A percentile compares a stretch with the other conserved stretches of the same genome.
Evolutionary conservation across 2,113 vertebrate genomes (phyloP).

Genomic region (Thamnophis sirtalis): DNA sequence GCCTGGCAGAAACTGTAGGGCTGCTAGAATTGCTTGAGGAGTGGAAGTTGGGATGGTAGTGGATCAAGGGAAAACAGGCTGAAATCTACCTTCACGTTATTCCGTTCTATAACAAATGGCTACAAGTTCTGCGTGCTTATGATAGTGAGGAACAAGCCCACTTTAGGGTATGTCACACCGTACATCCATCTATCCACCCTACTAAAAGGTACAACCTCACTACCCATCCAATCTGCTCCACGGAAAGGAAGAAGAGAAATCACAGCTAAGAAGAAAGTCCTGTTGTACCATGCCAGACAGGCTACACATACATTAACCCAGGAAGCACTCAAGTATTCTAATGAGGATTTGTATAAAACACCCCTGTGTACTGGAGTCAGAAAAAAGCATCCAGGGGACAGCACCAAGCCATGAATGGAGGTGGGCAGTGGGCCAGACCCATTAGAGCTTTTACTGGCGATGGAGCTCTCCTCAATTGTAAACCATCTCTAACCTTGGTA

Average conservation of each 20-base stretch:
- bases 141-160: background rate
- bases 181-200: background rate
- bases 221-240: background rate
- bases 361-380: slow-evolving; percentile 26
- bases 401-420: slow-evolving; percentile 22
- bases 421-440: slow-evolving; percentile 1
- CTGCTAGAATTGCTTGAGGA: background rate
- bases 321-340: slow-evolving; percentile 33
- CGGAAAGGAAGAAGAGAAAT: background rate
- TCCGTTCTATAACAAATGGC: background rate
- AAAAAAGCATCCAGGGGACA: slow-evolving; percentile 19
- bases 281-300: background rate
- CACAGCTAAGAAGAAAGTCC: background rate
- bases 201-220: background rate
- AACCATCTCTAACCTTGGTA: background rate
- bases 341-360: slow-evolving; percentile 25
- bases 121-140: background rate
- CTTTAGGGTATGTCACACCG: background rate
- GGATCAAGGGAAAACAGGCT: background rate
- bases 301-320: slow-evolving; percentile 16
- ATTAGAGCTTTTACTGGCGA: background rate
- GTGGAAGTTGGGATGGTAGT: background rate
- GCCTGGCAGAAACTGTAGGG: background rate
- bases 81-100: background rate
- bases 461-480: background rate